These are phyloP conservation scores for Etheostoma perlongum DNA, from an alignment of 2,797 vertebrate genomes.

Conservation along the genomic window DNA sequence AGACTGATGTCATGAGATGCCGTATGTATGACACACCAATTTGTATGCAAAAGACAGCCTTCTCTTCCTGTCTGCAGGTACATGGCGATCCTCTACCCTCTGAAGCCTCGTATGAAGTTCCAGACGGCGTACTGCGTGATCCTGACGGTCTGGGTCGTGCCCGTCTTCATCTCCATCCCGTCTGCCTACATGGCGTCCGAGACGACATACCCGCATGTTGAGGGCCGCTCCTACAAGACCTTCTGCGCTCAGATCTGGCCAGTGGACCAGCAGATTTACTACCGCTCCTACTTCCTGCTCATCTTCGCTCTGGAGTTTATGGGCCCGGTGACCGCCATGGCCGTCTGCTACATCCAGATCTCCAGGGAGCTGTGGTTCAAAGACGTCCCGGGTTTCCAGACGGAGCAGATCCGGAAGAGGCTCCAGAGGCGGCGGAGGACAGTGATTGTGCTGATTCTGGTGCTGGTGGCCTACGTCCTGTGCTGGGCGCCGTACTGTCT, in stretches of 20 bases:
- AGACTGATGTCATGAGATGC: too few species aligned
- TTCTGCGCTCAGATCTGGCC: constrained; percentile 98
- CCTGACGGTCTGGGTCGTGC: constrained; percentile 89
- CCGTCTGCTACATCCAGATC: constrained; percentile 90
- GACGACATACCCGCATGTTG: constrained; percentile 83
- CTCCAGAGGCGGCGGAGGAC: constrained; percentile 89
- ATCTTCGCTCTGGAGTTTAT: constrained; percentile 92
- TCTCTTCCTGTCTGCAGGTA: constrained; percentile 82
- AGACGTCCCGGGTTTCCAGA: constrained; percentile 92
- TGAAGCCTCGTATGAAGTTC: constrained; percentile 93
- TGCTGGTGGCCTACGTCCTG: constrained; percentile 90
- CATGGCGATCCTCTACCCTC: constrained; percentile 92
- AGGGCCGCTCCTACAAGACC: constrained; percentile 85
- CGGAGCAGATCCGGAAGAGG: constrained; percentile 90
- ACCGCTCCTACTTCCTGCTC: constrained; percentile 95
- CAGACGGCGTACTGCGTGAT: constrained; percentile 90
- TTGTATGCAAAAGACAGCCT: too few species aligned
- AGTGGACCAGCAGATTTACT: constrained; percentile 90
- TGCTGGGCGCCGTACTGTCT: constrained; percentile 96
- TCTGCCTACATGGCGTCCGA: constrained; percentile 94
- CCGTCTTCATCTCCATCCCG: constrained; percentile 91
- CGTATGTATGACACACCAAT: too few species aligned
- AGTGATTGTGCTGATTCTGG: constrained; percentile 90
- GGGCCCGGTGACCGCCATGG: constrained; percentile 90
- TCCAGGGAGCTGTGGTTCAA: constrained; percentile 96